Evolutionary conservation across 2,113 vertebrate species (phyloP), one percentile per base, ranked within the genome.

Genomic region (Labeo catla): DNA sequence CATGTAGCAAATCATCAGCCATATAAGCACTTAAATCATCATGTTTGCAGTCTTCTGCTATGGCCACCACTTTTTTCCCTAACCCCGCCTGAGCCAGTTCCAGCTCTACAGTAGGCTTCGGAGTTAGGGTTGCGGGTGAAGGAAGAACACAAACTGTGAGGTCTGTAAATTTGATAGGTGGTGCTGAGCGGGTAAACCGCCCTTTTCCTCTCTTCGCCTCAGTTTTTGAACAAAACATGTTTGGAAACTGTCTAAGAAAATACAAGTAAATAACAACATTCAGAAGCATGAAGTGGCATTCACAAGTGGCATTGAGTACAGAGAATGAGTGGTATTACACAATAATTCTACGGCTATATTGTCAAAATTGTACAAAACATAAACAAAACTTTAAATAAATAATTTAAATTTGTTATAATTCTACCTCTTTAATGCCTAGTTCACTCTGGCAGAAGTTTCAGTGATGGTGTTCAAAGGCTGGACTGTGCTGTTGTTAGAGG

Each of bases 1-100:
- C 10, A 61, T 61, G 23, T 23, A 61, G 21, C 21, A 49, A 49
- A 74, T 49, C 4, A 74, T 19, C 2, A 23, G 21, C 2, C 19
- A n/a, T n/a, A 74, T 74, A 85, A 74, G 16, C 15, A 70, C 63
- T 47, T 34, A 77, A 57, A 28, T 77, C 83, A 16, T 19, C 16
- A 77, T 85, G 73, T 76, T 77, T 77, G 83, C 57, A 76, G 57
- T 85, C 73, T 57, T 52, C 4, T 52, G 50, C 50, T 77, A 73
- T 49, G 9, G 12, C 12, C 43, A 85, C 83, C 13, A 66, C 54
- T 50, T 45, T 65, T 85, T 63, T 52, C 4, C 83, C 83, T 50
- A 85, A 47, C 57, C 83, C 83, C 13, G 73, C 70, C 43, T 74
- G 70, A 47, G 19, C 11, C 70, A 47, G 43, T n/a, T 74, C 8